These are phyloP conservation scores for Melanophora roralis DNA, from an alignment of 2,888 invertebrate species.

Conservation along the genomic window DNA sequence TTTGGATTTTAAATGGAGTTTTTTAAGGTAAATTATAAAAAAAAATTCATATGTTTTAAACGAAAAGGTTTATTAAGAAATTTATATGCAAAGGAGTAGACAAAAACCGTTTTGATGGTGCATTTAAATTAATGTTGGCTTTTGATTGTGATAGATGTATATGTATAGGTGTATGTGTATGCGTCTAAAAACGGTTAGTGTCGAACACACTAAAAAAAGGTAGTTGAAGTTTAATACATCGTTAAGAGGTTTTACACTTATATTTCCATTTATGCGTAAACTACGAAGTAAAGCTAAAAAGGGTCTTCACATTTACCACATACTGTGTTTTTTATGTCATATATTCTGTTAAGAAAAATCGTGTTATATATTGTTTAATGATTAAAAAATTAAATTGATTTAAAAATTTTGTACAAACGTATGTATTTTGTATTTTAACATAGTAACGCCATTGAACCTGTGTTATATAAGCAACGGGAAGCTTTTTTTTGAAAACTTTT, in stretches of 20 bases:
- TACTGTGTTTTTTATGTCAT: too few species aligned
- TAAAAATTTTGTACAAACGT: too few species aligned
- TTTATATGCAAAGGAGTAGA: conserved; percentile 49
- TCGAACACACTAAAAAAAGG: background rate
- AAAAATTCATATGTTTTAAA: conserved; percentile 19
- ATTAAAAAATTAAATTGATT: too few species aligned
- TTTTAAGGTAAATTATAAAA: conserved; percentile 34
- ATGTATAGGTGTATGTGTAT: background rate
- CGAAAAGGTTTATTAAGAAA: conserved; percentile 29
- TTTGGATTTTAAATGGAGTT: conserved; percentile 45
- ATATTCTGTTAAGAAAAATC: too few species aligned
- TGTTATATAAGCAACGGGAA: too few species aligned
- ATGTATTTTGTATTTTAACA: too few species aligned
- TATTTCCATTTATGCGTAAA: background rate
- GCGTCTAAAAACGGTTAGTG: background rate
- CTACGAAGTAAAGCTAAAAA: background rate
- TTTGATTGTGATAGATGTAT: background rate
- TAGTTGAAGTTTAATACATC: conserved; percentile 17
- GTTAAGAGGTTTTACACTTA: conserved; percentile 17
- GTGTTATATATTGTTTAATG: too few species aligned
- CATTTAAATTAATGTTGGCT: background rate
- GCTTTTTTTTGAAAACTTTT: too few species aligned
- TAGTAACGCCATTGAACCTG: too few species aligned
- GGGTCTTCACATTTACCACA: background rate
- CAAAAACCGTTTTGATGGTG: conserved; percentile 18